Percentiles rank a stretch among this genome's conserved stretches.
Evolutionary conservation across 1,140 invertebrate species (phyloP).

Genomic region (Plutomurus gul): DNA sequence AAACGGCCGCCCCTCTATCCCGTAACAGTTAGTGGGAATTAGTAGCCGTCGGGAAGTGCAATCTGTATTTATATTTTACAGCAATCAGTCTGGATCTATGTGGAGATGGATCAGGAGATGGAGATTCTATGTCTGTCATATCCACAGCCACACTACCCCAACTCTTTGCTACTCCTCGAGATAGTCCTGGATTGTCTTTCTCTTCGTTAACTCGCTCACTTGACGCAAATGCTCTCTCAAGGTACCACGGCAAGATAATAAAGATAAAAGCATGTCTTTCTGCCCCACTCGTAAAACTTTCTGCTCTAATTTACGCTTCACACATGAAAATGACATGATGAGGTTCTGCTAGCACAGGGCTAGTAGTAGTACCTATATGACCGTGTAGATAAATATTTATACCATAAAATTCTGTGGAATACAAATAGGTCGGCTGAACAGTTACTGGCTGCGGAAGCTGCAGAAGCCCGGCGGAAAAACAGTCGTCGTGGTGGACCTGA

Average conservation of each 20-base stretch:
- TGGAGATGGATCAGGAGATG: conserved; percentile 67
- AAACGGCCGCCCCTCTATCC: no score
- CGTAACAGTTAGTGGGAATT: no score
- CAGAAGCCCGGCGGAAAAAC: conserved; percentile 59
- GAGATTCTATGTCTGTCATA: conserved; percentile 73
- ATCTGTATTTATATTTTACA: not conserved
- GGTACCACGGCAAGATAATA: no score
- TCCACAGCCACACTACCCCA: conserved; percentile 73
- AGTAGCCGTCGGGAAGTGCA: no score
- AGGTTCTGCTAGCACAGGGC: no score
- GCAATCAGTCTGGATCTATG: conserved; percentile 66
- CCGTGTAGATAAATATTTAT: no score
- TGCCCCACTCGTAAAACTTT: no score
- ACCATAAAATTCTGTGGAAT: no score
- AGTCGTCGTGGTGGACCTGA: conserved; percentile 40
- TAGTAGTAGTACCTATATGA: no score
- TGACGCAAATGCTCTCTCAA: conserved; percentile 70
- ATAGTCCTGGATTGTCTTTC: conserved; percentile 52
- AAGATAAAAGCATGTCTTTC: no score
- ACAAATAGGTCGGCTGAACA: conserved; percentile 78
- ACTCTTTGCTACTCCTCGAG: conserved; percentile 51
- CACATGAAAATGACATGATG: no score
- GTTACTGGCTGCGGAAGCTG: conserved; percentile 63
- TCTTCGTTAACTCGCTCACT: conserved; percentile 72
- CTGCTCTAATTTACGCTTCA: no score